Evolutionary conservation across 53 echinoderm and acorn worm genomes (phyloP).

Genomic region (Crossaster papposus): DNA sequence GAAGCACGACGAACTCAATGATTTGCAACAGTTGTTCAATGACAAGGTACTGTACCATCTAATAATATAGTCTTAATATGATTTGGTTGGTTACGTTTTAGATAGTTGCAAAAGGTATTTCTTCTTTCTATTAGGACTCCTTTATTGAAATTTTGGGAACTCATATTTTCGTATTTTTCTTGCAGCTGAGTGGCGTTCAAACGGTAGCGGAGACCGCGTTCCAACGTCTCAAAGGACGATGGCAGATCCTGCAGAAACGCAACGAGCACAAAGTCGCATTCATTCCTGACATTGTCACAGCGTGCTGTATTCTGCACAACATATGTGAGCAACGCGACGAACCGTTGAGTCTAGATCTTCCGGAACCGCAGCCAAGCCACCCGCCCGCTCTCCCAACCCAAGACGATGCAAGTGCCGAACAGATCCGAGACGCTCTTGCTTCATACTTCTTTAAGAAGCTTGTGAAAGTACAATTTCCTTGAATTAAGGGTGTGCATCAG

Average conservation of each 20-base stretch:
- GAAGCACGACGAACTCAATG: background rate
- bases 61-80: background rate
- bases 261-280: constrained; percentile 68
- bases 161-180: constrained; percentile 13
- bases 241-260: constrained; percentile 69
- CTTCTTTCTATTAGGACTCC: too few relatives aligned
- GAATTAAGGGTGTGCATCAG: background rate
- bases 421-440: constrained; percentile 25
- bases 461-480: background rate
- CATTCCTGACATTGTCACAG: constrained; percentile 60
- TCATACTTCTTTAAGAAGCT: constrained; percentile 5
- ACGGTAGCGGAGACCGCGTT: constrained; percentile 72
- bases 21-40: constrained; percentile 29
- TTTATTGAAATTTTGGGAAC: too few relatives aligned
- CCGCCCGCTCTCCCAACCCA: background rate
- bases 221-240: constrained; percentile 72
- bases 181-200: constrained; percentile 50
- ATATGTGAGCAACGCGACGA: constrained; percentile 63
- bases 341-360: background rate
- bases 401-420: constrained; percentile 14
- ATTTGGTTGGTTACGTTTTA: background rate
- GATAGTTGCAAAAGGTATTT: too few relatives aligned
- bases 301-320: constrained; percentile 82
- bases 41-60: constrained; percentile 49
- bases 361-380: background rate